Evolutionary conservation across 2,888 invertebrate species (phyloP).

Genomic region (Acronicta psi): DNA sequence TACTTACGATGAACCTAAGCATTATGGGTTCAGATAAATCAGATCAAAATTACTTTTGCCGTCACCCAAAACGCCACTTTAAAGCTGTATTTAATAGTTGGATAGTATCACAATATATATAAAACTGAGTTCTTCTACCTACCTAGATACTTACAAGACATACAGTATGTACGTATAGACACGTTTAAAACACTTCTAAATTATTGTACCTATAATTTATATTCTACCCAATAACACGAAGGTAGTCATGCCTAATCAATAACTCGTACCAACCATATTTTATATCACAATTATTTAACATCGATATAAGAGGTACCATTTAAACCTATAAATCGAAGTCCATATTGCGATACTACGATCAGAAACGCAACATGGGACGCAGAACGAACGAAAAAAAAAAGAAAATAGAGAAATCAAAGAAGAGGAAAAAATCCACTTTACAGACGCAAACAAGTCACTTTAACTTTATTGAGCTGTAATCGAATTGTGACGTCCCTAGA

Average conservation of each 20-base stretch:
- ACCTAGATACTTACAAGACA: too few relatives aligned
- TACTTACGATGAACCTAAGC: constrained; percentile 15
- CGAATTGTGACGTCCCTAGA: constrained; percentile 88
- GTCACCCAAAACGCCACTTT: constrained; percentile 14
- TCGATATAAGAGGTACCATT: constrained; percentile 17
- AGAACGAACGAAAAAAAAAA: constrained; percentile 69
- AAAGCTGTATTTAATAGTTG: constrained; percentile 39
- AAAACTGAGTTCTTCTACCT: constrained; percentile 3
- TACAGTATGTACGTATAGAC: not conserved
- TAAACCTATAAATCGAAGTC: constrained; percentile 47
- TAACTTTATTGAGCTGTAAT: constrained; percentile 89
- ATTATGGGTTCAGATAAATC: constrained; percentile 14
- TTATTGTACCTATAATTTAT: not conserved
- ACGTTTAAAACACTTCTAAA: constrained; percentile 4
- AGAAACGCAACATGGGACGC: constrained; percentile 62
- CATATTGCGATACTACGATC: constrained; percentile 55
- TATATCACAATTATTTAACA: constrained; percentile 25
- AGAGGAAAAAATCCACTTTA: constrained; percentile 88
- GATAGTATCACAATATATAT: constrained; percentile 27
- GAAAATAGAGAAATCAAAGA: constrained; percentile 81
- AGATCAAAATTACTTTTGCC: constrained; percentile 41
- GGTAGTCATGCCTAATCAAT: constrained; percentile 24
- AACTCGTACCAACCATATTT: constrained; percentile 10
- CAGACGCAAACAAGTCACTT: constrained; percentile 89
- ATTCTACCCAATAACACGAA: not conserved